Percentiles rank a stretch among this genome's conserved stretches.
These are phyloP conservation scores for Lepidurus packardi DNA, from an alignment of 1,140 invertebrate species.

Conservation along the genomic window DNA sequence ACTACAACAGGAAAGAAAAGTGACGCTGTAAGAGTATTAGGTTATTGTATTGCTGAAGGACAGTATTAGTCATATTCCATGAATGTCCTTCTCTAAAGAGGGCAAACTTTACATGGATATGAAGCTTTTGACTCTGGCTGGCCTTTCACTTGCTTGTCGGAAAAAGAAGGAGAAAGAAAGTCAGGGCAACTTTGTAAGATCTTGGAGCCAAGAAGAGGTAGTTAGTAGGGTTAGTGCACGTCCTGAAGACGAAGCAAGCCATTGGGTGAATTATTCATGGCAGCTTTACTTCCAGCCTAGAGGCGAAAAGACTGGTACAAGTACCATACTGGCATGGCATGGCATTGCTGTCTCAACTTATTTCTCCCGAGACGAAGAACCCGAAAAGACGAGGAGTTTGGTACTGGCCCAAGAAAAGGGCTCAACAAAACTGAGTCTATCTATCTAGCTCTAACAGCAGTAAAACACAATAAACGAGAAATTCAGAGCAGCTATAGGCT, in stretches of 20 bases:
- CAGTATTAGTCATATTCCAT: too few relatives aligned
- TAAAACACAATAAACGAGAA: slow-evolving; percentile 3
- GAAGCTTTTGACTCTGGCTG: too few relatives aligned
- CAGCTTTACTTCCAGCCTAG: neutral
- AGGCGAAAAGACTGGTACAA: neutral
- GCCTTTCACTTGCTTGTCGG: too few relatives aligned
- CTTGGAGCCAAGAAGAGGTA: neutral
- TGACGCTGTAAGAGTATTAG: too few relatives aligned
- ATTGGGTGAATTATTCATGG: slow-evolving; percentile 1
- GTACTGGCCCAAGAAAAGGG: neutral
- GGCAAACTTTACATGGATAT: too few relatives aligned
- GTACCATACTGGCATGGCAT: neutral
- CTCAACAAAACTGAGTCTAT: neutral
- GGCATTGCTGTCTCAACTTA: slow-evolving; percentile 14
- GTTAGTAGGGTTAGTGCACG: neutral
- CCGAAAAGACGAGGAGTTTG: neutral
- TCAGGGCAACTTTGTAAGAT: neutral
- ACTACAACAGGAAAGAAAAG: too few relatives aligned
- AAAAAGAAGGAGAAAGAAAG: neutral
- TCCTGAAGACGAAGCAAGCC: neutral
- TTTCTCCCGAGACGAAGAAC: neutral
- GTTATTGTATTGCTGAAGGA: too few relatives aligned
- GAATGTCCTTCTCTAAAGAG: too few relatives aligned
- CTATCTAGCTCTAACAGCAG: neutral
- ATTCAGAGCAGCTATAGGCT: neutral